A percentile compares a stretch with the other conserved stretches of the same genome.
phyloP scores from a whole-genome alignment of 2,888 invertebrate genomes.

The Argynnis bischoffii region DNA sequence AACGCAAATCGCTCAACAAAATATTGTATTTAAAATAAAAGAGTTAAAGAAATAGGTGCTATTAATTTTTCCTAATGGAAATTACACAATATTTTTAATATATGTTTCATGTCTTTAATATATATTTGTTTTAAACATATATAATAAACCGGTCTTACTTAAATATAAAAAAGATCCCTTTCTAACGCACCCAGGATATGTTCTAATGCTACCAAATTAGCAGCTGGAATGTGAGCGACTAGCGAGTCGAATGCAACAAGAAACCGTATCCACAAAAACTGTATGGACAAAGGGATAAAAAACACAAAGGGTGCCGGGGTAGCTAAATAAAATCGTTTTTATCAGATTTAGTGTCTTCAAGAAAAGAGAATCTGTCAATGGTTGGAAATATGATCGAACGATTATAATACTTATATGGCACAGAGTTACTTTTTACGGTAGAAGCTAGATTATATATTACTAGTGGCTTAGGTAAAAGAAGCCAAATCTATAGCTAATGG shows the following conservation, averaged over 20 bases:
- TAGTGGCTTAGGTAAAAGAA: too few species aligned
- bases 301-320: constrained; percentile 67
- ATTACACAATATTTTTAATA: too few species aligned
- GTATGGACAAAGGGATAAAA: constrained; percentile 64
- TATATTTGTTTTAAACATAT: too few species aligned
- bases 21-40: too few species aligned
- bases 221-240: constrained; percentile 73
- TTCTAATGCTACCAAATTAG: constrained; percentile 64
- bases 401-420: background rate
- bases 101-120: too few species aligned
- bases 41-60: too few species aligned
- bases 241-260: constrained; percentile 72
- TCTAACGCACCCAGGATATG: constrained; percentile 3
- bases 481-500: too few species aligned
- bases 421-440: background rate
- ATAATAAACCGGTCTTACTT: too few species aligned
- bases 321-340: constrained; percentile 59
- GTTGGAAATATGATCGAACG: constrained; percentile 11
- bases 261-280: constrained; percentile 70
- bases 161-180: constrained; percentile 7
- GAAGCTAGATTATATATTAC: too few species aligned
- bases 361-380: constrained; percentile 11
- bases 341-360: constrained; percentile 24
- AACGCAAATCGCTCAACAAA: too few species aligned
- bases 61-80: too few species aligned